phyloP scores from a whole-genome alignment of 2,797 vertebrate genomes.

The Ctenochaetus hawaiiensis region DNA sequence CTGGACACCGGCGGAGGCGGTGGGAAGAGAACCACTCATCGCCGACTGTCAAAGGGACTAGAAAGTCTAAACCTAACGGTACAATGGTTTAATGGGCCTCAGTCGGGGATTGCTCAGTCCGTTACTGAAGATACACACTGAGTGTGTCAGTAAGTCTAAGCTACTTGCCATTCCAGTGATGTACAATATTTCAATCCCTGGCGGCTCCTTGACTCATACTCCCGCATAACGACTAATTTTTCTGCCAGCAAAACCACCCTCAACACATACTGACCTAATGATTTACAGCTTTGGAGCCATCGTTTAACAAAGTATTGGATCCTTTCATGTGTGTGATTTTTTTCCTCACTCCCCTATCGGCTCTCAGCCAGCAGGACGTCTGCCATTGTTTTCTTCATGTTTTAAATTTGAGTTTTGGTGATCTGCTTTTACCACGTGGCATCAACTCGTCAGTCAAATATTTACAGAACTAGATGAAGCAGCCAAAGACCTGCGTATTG shows the following conservation, averaged over 20 bases:
- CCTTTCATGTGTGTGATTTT: slow-evolving; percentile 52
- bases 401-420: slow-evolving; percentile 63
- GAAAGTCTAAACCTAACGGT: slow-evolving; percentile 75
- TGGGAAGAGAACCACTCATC: slow-evolving; percentile 78
- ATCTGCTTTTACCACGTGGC: slow-evolving; percentile 60
- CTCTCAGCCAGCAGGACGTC: slow-evolving; percentile 53
- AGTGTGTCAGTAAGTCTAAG: slow-evolving; percentile 70
- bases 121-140: slow-evolving; percentile 34
- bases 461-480: slow-evolving; percentile 44
- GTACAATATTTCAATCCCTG: slow-evolving; percentile 43
- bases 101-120: slow-evolving; percentile 59
- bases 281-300: slow-evolving; percentile 65
- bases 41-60: slow-evolving; percentile 64
- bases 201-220: slow-evolving; percentile 42
- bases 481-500: slow-evolving; percentile 45
- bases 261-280: slow-evolving; percentile 61
- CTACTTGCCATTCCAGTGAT: slow-evolving; percentile 42
- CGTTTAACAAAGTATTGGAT: slow-evolving; percentile 57
- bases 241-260: slow-evolving; percentile 55
- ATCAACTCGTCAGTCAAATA: slow-evolving; percentile 61
- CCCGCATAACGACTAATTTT: slow-evolving; percentile 44
- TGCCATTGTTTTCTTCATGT: slow-evolving; percentile 56
- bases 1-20: slow-evolving; percentile 74
- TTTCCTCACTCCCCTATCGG: slow-evolving; percentile 21
- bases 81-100: slow-evolving; percentile 68